phyloP scores from a whole-genome alignment of 2,797 vertebrate genomes.

The Alosa sapidissima region DNA sequence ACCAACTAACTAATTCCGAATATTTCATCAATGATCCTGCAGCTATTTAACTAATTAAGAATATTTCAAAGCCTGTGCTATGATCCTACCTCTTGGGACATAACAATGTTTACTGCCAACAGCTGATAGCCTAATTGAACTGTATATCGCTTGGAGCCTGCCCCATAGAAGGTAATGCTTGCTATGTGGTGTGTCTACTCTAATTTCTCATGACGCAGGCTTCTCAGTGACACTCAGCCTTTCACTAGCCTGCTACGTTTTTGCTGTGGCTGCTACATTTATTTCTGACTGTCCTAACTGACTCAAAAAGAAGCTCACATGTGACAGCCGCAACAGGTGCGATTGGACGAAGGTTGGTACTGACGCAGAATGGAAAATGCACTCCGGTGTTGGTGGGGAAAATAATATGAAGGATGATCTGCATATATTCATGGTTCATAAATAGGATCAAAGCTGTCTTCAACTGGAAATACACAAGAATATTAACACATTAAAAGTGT shows the following conservation, averaged over 20 bases:
- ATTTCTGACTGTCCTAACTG: not conserved
- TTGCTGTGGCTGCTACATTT: not conserved
- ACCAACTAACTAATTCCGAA: not conserved
- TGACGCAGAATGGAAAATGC: not conserved
- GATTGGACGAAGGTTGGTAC: not conserved
- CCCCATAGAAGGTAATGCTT: not conserved
- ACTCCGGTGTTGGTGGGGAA: not conserved
- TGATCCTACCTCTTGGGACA: not conserved
- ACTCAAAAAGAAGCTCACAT: not conserved
- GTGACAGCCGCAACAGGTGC: not conserved
- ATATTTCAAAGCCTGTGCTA: not conserved
- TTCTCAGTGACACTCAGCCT: not conserved
- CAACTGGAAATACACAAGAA: not conserved
- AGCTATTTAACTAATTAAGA: not conserved
- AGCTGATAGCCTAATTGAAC: not conserved
- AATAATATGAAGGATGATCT: no score
- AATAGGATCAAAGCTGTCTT: not conserved
- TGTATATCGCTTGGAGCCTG: not conserved
- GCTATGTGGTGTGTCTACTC: not conserved
- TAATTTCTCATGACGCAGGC: not conserved
- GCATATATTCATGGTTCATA: no score
- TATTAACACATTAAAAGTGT: not conserved
- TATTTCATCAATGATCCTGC: not conserved
- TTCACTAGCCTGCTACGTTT: not conserved
- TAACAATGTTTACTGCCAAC: not conserved